Percentiles rank a stretch among this genome's conserved stretches.
Evolutionary conservation across 2,888 invertebrate species (phyloP).

Genomic region (Metellina segmentata): DNA sequence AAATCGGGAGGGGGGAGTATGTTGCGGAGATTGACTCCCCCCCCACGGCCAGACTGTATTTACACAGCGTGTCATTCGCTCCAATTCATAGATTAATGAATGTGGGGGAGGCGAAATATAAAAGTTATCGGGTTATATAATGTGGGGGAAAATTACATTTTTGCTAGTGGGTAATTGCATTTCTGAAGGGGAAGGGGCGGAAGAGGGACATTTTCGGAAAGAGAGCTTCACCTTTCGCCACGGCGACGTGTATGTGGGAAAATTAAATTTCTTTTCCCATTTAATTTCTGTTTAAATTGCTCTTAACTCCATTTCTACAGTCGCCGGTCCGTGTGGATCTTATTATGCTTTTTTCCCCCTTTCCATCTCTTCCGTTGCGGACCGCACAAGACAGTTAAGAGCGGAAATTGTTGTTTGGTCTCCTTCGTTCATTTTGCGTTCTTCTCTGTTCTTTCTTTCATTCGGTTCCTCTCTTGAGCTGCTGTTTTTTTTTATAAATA

Average conservation of each 20-base stretch:
- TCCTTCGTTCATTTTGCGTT: neutral
- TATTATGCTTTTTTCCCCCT: constrained; percentile 14
- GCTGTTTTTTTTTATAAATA: constrained; percentile 8
- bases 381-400: neutral
- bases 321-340: constrained; percentile 30
- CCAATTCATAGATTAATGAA: constrained; percentile 63
- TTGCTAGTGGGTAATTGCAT: constrained; percentile 61
- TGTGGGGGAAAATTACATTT: constrained; percentile 57
- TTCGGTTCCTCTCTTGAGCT: constrained; percentile 8
- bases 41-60: constrained; percentile 27
- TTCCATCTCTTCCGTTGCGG: neutral
- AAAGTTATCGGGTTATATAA: constrained; percentile 65
- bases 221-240: constrained; percentile 40
- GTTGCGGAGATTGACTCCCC: neutral
- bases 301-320: constrained; percentile 65
- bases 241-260: constrained; percentile 21
- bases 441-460: constrained; percentile 1
- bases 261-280: constrained; percentile 72
- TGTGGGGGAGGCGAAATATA: constrained; percentile 41
- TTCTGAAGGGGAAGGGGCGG: constrained; percentile 20
- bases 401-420: constrained; percentile 67
- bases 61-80: constrained; percentile 58
- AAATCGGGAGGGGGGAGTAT: neutral
- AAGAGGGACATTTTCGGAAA: constrained; percentile 11
- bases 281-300: constrained; percentile 72